Base-by-base conservation (phyloP, 1,140 invertebrate genomes). In the Vanessa tameamea region DNA sequence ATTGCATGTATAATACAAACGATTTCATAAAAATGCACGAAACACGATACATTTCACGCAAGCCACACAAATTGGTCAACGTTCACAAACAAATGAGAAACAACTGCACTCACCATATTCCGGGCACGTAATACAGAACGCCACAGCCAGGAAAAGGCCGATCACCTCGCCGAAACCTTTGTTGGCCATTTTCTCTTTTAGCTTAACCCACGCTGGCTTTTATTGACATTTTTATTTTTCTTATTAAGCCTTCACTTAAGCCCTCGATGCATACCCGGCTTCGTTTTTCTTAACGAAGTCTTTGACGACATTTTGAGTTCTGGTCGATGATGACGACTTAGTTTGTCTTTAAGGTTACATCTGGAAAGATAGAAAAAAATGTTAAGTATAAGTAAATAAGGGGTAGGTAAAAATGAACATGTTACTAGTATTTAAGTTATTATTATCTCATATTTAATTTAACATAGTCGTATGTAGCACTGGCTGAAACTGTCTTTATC, bases 151-250 rank as follows among this genome's bases (percentile, higher is more conserved):
- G 78, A 90, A 81, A 80, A 89, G 83, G 76, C 90, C 87, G 76
- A 89, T 84, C 84, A 89, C 87, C 76, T 91, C 88, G 50, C 83
- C 87, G 69, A 87, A 84, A 75, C 85, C 80, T 84, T 86, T 89
- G 78, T 75, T 79, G 82, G 83, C 90, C 90, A 92, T 92, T 83
- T 88, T 92, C 82, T 79, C 79, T 77, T 78, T 83, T 85, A 81
- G 78, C 82, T 90, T 85, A 92, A 86, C 90, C 87, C 69, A 90
- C 87, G 76, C 87, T 92, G 71, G 86, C 84, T 84, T 88, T 84
- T 77, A 92, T 79, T 86, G 85, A 89, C 90, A 92, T 91, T 81
- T 86, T 88, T 77, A 81, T 73, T 86, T 78, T 86, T 83, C 82
- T 81, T 76, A 78, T 66, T 77, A 77, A 77, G 76, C 66, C 59